Conservation (phyloP, 2,797 vertebrate species). For the Cuniculus paca region DNA sequence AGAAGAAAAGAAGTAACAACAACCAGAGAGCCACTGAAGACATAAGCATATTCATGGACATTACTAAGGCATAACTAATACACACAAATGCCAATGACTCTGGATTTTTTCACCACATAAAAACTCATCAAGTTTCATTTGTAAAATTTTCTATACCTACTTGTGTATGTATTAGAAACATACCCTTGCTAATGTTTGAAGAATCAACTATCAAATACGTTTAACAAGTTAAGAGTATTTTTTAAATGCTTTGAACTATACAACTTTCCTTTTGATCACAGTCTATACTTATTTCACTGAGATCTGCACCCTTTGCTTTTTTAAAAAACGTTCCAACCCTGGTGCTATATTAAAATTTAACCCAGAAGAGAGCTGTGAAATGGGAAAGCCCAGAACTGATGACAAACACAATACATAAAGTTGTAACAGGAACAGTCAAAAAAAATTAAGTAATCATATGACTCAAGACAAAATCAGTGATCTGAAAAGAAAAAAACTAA, state of each 20-base stretch:
- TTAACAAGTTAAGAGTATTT: background rate
- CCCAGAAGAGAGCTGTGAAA: constrained; percentile 20
- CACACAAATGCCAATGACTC: background rate
- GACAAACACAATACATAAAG: constrained; percentile 50
- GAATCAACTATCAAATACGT: background rate
- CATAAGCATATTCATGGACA: background rate
- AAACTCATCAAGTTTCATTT: constrained; percentile 30
- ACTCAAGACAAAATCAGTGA: constrained; percentile 34
- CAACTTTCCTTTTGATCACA: constrained; percentile 6
- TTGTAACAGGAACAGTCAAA: constrained; percentile 5
- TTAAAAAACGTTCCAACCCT: background rate
- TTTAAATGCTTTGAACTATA: background rate
- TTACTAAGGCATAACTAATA: constrained; percentile 24
- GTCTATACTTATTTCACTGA: background rate
- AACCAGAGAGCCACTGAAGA: background rate
- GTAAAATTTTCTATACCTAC: background rate
- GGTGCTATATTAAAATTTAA: constrained; percentile 27
- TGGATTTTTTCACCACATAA: constrained; percentile 16
- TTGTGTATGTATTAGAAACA: background rate
- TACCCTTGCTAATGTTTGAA: background rate
- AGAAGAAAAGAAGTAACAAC: background rate
- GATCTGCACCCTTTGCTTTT: background rate
- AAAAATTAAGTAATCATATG: constrained; percentile 39
- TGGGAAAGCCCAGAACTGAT: constrained; percentile 1
- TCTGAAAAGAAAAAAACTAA: background rate